Evolutionary conservation across 1,140 invertebrate species (phyloP), one percentile per base, ranked within the genome.

Genomic region (Caenorhabditis latens): DNA sequence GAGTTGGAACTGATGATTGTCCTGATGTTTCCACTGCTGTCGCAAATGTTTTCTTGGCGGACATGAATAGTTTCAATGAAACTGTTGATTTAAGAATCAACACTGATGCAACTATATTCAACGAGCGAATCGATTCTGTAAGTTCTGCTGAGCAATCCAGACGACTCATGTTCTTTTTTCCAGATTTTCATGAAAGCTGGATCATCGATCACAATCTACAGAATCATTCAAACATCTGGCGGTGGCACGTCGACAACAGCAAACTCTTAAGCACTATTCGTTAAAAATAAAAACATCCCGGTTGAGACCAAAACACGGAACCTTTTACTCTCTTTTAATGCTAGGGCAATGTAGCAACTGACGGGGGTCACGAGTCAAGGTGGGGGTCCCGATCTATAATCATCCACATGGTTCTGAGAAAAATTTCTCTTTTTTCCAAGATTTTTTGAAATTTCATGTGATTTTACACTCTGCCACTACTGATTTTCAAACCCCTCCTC

Each of bases 11-110:
- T 11, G 71, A 79, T 4, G 46, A 79, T 5, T 43, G 43, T 11
- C 71, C 71, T 46, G 71, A 79, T 24, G 50, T 50, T 48, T 50
- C 71, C 8, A 53, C 71, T 50, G 71, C 46, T 24, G 43, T 24
- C 4, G 71, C 71, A 14, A 79, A 79, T 24, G n/a, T 79, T 50
- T 79, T 79, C n/a, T 16, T 79, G 21, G 71, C 71, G 11, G 71
- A 79, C 21, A 79, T 79, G 71, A 50, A 79, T 11, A 21, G 71
- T 24, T 79, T 79, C 46, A 50, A 2, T 24, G 71, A 79, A n/a
- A 79, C 71, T 21, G 71, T 79, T 50, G 71, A 79, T 50, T 79
- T 79, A 46, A 79, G 71, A 79, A 79, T 79, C n/a, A 79, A 79
- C 46, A 79, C 71, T 9, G 71, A 79, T 24, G 42, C 71, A 79